These are phyloP conservation scores for Borostomias antarcticus DNA, from an alignment of 2,797 vertebrate species.

Conservation along the genomic window DNA sequence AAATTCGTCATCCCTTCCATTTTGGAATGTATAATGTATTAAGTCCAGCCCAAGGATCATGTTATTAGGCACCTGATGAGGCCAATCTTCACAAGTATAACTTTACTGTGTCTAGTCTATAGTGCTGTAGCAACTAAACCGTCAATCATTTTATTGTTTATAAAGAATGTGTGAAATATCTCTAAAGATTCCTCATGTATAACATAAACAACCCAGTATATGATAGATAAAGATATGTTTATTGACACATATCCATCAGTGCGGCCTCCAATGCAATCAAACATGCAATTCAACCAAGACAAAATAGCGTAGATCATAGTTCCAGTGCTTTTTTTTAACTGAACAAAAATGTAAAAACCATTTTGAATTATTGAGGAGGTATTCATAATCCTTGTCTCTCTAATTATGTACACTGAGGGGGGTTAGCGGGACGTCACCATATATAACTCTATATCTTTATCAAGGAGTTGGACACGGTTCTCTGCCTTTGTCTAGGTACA, in stretches of 20 bases:
- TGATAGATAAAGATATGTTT: slow-evolving; percentile 95
- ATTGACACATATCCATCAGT: slow-evolving; percentile 99
- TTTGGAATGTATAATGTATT: no score
- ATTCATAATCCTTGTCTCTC: slow-evolving; percentile 82
- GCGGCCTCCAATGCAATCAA: slow-evolving; percentile 95
- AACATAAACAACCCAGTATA: slow-evolving; percentile 35
- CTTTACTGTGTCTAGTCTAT: no score
- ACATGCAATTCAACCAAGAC: slow-evolving; percentile 95
- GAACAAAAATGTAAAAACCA: slow-evolving; percentile 88
- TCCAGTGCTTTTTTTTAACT: slow-evolving; percentile 97
- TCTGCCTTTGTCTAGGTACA: slow-evolving; percentile 48
- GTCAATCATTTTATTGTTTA: no score
- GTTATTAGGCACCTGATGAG: no score
- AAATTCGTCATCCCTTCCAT: no score
- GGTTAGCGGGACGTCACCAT: slow-evolving; percentile 59
- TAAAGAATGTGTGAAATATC: no score
- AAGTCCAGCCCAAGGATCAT: no score
- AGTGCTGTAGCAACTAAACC: no score
- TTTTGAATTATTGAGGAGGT: slow-evolving; percentile 92
- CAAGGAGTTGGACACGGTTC: slow-evolving; percentile 47
- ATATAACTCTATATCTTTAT: slow-evolving; percentile 49
- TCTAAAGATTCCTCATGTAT: background rate
- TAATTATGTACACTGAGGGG: slow-evolving; percentile 70
- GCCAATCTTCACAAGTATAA: no score
- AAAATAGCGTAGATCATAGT: slow-evolving; percentile 85